Evolutionary conservation across 30 jellyfish, hydroid and myxozoan species (phyloP), one percentile per base, ranked within the genome.

Genomic region (Pseudorhiza aurosa): DNA sequence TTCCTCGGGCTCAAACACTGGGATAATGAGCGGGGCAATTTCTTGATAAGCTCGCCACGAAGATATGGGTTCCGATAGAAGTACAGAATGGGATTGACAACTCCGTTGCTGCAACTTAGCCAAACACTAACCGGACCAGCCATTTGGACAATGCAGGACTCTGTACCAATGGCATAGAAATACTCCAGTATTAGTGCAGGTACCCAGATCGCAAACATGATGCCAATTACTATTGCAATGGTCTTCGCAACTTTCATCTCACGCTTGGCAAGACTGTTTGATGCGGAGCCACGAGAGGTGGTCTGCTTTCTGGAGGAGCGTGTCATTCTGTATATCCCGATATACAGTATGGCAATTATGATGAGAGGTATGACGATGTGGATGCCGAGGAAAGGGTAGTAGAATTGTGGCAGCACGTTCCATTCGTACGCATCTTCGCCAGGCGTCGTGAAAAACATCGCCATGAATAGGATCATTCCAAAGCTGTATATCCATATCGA

Each of bases 61-160:
- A 73, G 68, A 24, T 36, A 15, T 1, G 84, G 71, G 47, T 85
- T 85, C 35, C 90, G 85, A 81, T 39, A 64, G 70, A 70, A 73
- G 32, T 73, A 72, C 33, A 85, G 77, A 11, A 85, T 31, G 8
- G 96, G 96, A 65, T 85, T 85, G 63, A 85, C 49, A 9, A 85
- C 55, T 14, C 96, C 96, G 24, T 76, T 73, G 28, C 73, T 65
- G 35, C 85, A 85, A 17, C 93, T 85, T 21, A 85, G 47, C 90
- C 96, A 85, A 27, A 85, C 96, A 39, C 96, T 85, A 55, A 67
- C 85, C 5, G 86, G 85, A 8, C 96, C 96, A 14, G 85, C 87
- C 85, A 65, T 76, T 27, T 78, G 85, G 4, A 85, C 96, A 24
- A 75, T 31, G 70, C 96, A 85, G 1, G 89, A 55, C 15, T 68